These are phyloP conservation scores for Eubasilissa splendida DNA, from an alignment of 2,888 invertebrate genomes.

Conservation along the genomic window DNA sequence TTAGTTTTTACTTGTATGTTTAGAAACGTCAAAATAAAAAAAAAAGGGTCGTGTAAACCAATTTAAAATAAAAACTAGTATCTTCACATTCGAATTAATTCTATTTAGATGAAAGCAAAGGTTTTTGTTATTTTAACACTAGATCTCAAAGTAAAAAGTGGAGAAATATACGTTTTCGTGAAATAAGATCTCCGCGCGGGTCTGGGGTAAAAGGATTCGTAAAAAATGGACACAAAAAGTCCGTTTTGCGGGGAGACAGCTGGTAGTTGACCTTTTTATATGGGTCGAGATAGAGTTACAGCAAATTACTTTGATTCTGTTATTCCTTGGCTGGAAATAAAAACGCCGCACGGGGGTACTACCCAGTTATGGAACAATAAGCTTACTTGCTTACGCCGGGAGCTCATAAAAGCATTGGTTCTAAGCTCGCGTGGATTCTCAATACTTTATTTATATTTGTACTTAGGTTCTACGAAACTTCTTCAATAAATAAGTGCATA, in stretches of 20 bases:
- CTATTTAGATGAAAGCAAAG: neutral
- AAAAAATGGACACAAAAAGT: slow-evolving; percentile 49
- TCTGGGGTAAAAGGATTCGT: slow-evolving; percentile 53
- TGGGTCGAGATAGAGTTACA: slow-evolving; percentile 45
- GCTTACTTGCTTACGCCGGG: slow-evolving; percentile 4
- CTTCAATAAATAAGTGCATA: no score
- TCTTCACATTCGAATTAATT: neutral
- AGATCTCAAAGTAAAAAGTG: slow-evolving; percentile 45
- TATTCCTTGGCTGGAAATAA: slow-evolving; percentile 34
- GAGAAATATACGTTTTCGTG: slow-evolving; percentile 46
- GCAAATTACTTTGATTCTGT: slow-evolving; percentile 44
- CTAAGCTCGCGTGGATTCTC: no score
- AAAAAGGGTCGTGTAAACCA: no score
- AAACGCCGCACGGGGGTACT: slow-evolving; percentile 23
- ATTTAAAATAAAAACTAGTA: no score
- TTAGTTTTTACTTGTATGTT: no score
- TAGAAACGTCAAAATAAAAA: no score
- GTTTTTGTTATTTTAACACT: slow-evolving; percentile 29
- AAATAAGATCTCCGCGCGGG: slow-evolving; percentile 53
- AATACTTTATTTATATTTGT: no score
- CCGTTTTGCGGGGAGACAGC: slow-evolving; percentile 32
- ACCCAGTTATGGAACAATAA: slow-evolving; percentile 31
- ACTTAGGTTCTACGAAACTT: no score
- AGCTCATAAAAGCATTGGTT: no score
- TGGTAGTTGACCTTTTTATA: slow-evolving; percentile 37